Conservation (phyloP, 2,888 invertebrate genomes). For the Xylota sylvarum region DNA sequence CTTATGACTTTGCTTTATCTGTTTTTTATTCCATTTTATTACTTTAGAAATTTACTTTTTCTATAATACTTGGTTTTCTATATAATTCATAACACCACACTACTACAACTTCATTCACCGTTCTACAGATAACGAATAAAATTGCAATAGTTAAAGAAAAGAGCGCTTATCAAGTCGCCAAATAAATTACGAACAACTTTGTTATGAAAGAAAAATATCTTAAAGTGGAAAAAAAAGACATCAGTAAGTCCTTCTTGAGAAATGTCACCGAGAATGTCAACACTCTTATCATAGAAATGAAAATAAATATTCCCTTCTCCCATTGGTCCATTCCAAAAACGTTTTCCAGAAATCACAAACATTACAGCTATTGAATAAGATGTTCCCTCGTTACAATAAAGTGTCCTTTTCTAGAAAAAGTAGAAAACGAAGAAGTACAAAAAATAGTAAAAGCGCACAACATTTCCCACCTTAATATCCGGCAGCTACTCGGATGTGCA, state of each 20-base stretch:
- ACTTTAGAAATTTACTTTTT: too few relatives aligned
- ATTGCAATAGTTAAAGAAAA: neutral
- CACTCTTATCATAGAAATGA: conserved; percentile 35
- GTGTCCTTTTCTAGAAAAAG: conserved; percentile 11
- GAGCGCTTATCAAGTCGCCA: neutral
- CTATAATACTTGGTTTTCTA: neutral
- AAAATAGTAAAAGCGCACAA: conserved; percentile 19
- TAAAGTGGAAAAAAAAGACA: conserved; percentile 12
- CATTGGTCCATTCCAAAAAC: neutral
- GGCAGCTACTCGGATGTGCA: conserved; percentile 41
- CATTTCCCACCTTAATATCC: conserved; percentile 59
- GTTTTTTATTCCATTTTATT: too few relatives aligned
- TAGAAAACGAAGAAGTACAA: neutral
- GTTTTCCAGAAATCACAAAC: conserved; percentile 21
- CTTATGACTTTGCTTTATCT: too few relatives aligned
- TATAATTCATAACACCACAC: neutral
- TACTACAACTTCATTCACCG: neutral
- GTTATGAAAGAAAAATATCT: neutral
- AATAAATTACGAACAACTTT: neutral
- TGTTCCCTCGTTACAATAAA: conserved; percentile 38
- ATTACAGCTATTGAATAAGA: conserved; percentile 55
- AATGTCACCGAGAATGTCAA: conserved; percentile 29
- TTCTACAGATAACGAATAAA: neutral
- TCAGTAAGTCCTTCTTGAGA: conserved; percentile 8
- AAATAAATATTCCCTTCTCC: conserved; percentile 17